phyloP scores from a whole-genome alignment of 2,797 vertebrate genomes.

The Hipposideros larvatus region DNA sequence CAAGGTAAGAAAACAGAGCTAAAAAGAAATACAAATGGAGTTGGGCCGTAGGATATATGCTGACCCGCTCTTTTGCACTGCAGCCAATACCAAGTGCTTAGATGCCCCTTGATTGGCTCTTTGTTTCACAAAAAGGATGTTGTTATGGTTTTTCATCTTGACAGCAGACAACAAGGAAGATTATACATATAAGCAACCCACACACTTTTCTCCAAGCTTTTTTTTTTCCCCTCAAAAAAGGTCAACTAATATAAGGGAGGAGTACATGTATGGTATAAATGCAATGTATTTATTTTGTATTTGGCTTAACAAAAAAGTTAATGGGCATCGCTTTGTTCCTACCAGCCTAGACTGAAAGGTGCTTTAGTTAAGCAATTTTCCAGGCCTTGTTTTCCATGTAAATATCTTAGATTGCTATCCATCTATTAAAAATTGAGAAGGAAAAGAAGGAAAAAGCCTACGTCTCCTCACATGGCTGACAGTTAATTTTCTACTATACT shows the following conservation, averaged over 20 bases:
- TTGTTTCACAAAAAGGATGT: slow-evolving; percentile 2
- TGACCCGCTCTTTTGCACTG: background rate
- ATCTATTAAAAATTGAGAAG: slow-evolving; percentile 45
- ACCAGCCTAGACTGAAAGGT: background rate
- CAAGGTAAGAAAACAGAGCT: background rate
- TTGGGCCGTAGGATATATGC: too few species aligned
- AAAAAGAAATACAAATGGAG: background rate
- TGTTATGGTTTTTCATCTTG: background rate
- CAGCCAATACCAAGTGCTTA: background rate
- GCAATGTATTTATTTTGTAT: slow-evolving; percentile 45
- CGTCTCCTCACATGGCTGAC: slow-evolving; percentile 22
- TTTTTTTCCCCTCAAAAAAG: background rate
- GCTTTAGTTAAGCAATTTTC: slow-evolving; percentile 11
- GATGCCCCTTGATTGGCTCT: background rate
- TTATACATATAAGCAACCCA: background rate
- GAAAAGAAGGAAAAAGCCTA: slow-evolving; percentile 17
- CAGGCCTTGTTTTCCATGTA: background rate
- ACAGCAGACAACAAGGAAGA: background rate
- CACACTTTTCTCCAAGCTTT: background rate
- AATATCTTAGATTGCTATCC: slow-evolving; percentile 61
- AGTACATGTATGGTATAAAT: background rate
- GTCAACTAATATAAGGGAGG: background rate
- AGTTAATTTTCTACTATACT: slow-evolving; percentile 61
- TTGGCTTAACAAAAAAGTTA: background rate
- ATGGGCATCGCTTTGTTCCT: slow-evolving; percentile 30